phyloP scores from a whole-genome alignment of 2,113 vertebrate species.

The Prochilodus magdalenae region DNA sequence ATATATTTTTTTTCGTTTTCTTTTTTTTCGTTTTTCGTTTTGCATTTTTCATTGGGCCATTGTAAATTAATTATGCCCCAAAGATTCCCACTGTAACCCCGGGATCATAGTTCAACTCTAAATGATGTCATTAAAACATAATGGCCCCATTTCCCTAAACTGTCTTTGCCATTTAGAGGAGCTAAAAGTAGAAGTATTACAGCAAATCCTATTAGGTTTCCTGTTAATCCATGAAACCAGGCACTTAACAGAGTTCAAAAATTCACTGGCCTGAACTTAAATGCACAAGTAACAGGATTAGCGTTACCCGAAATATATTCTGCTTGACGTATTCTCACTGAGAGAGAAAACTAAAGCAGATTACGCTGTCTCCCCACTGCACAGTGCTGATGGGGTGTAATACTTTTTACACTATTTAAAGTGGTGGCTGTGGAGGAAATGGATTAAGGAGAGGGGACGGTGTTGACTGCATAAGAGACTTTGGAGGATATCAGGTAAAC shows the following conservation, averaged over 20 bases:
- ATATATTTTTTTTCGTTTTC: constrained; percentile 25
- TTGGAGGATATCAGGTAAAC: not conserved
- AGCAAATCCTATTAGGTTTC: constrained; percentile 72
- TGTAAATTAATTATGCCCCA: constrained; percentile 51
- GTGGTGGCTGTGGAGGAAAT: not conserved
- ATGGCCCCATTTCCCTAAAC: constrained; percentile 63
- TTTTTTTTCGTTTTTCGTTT: not conserved
- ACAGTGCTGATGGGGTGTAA: constrained; percentile 15
- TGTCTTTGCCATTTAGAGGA: constrained; percentile 63
- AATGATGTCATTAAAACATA: constrained; percentile 65
- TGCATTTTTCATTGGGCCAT: constrained; percentile 47
- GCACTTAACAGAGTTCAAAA: constrained; percentile 70
- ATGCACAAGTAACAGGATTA: constrained; percentile 70
- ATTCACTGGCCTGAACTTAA: constrained; percentile 58
- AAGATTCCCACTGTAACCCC: constrained; percentile 42
- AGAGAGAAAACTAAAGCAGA: constrained; percentile 23
- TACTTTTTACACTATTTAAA: constrained; percentile 31
- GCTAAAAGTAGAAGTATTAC: constrained; percentile 63
- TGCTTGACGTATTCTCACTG: constrained; percentile 43
- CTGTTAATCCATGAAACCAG: constrained; percentile 73
- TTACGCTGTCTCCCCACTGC: constrained; percentile 37
- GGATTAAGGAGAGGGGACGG: not conserved
- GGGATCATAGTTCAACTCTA: constrained; percentile 53
- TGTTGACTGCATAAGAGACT: not conserved
- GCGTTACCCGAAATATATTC: constrained; percentile 54